Evolutionary conservation across 2,888 invertebrate species (phyloP), one percentile per base, ranked within the genome.

Genomic region (Sericinus montela): DNA sequence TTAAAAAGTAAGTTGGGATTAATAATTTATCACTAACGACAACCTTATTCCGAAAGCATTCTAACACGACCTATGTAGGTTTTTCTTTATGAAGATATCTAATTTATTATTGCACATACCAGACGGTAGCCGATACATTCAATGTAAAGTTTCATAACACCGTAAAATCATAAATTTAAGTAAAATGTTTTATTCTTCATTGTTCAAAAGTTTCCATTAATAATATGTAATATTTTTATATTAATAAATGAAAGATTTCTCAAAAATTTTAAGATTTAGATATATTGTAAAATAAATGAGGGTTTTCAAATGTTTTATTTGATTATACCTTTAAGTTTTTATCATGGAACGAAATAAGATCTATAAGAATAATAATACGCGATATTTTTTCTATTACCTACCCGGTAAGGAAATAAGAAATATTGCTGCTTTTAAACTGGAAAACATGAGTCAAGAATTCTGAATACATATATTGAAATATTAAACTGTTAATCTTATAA

Each of bases 1-100:
- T 71, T 68, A 73, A 74, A 67, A 77, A 74, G 72, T 65, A 76
- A 78, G 74, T 73, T 76, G 80, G 77, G 75, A 76, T 77, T 78
- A 78, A 70, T 72, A 67, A 65, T 80, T 74, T 72, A 78, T 69
- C 64, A 69, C 81, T 84, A 84, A 80, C 75, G 81, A 84, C 80
- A 84, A 85, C 77, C 82, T 82, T 85, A 85, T 63, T 69, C 65
- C 66, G 73, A 76, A 75, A 65, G 68, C 67, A 70, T 70, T 65
- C 67, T 75, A 78, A 80, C 57, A 56, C 60, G 65, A 69, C 66
- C 58, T 73, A 75, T 69, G 71, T 68, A 45, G 47, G 53, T 51
- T 56, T 25, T 46, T 59, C 67, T 68, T 62, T 60, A 69, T 66
- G 67, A 68, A 66, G 63, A 59, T 35, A 40, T 59, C 61, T 48